These are phyloP conservation scores for Mungos mungo DNA, from an alignment of 2,113 vertebrate species.

Conservation along the genomic window DNA sequence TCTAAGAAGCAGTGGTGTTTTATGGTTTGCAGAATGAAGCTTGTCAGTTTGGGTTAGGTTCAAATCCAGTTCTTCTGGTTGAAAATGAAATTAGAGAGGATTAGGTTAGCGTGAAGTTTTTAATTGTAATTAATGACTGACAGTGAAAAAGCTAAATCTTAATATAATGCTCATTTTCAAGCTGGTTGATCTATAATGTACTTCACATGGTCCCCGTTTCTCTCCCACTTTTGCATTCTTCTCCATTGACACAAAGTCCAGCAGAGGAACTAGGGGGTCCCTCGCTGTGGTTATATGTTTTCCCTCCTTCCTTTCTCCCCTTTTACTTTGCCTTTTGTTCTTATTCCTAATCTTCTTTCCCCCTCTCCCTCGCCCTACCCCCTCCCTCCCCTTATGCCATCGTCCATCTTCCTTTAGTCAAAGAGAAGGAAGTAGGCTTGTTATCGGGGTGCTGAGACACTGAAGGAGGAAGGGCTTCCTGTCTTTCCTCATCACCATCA, in stretches of 20 bases:
- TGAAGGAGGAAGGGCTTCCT: background rate
- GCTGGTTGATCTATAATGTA: background rate
- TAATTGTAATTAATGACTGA: constrained; percentile 5
- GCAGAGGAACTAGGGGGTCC: background rate
- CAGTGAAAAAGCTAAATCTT: background rate
- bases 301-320: background rate
- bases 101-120: background rate
- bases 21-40: background rate
- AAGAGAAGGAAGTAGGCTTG: background rate
- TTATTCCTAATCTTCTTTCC: background rate
- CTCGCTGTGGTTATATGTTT: fast-evolving
- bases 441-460: background rate
- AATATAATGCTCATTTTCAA: background rate
- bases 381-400: background rate
- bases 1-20: background rate
- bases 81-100: constrained; percentile 15
- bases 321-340: background rate
- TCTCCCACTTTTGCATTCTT: background rate
- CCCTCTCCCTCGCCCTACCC: background rate
- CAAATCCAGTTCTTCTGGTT: background rate
- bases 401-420: background rate
- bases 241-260: background rate
- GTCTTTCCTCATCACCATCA: background rate
- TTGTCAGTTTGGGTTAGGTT: background rate
- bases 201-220: background rate